These are phyloP conservation scores for Conopomorpha cramerella DNA, from an alignment of 1,140 invertebrate species.

Conservation along the genomic window DNA sequence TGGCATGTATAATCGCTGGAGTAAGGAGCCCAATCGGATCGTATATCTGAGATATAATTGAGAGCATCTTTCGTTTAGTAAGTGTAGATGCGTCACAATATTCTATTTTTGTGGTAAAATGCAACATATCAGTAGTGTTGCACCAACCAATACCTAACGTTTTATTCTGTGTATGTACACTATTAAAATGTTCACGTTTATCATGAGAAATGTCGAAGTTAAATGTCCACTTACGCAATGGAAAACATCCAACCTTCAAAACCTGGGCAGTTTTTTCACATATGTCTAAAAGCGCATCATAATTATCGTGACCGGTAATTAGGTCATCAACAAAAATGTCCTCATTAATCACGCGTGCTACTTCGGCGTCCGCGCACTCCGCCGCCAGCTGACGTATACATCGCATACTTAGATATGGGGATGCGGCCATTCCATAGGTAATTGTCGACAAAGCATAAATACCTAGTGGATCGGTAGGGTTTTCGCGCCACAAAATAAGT, in stretches of 20 bases:
- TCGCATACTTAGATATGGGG: slow-evolving; percentile 1
- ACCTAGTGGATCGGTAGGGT: background rate
- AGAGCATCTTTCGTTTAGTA: slow-evolving; percentile 10
- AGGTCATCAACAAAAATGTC: slow-evolving; percentile 2
- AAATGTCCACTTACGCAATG: slow-evolving; percentile 3
- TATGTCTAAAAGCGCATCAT: background rate
- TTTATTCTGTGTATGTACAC: background rate
- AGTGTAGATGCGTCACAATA: background rate
- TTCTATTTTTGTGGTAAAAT: background rate
- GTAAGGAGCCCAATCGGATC: slow-evolving; percentile 18
- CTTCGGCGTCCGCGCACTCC: background rate
- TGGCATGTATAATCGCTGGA: slow-evolving; percentile 18
- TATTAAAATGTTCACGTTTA: no score
- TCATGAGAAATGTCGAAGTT: background rate
- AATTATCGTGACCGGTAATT: background rate
- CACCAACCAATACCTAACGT: slow-evolving; percentile 2
- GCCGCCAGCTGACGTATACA: background rate
- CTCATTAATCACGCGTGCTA: background rate
- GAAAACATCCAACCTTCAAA: background rate
- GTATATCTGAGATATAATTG: slow-evolving; percentile 12
- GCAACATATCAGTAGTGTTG: background rate
- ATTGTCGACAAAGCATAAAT: no score
- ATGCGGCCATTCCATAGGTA: no score
- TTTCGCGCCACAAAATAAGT: background rate
- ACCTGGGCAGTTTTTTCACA: background rate